Percentiles rank a stretch among this genome's conserved stretches.
These are phyloP conservation scores for Cheilosia variabilis DNA, from an alignment of 2,888 invertebrate species.

Conservation along the genomic window DNA sequence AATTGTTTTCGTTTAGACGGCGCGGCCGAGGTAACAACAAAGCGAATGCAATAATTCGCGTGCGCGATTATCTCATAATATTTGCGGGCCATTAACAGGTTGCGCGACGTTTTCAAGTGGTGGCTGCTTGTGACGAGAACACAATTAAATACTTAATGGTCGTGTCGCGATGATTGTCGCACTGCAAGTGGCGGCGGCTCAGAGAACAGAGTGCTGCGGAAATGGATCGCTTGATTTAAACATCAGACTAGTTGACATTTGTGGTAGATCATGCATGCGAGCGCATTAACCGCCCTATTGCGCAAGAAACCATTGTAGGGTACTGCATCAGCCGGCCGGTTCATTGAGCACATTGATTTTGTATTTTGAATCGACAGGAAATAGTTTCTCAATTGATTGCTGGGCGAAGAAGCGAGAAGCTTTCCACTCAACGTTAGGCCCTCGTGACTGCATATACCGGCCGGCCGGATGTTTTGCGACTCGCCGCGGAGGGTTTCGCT, in stretches of 20 bases:
- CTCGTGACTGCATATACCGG: neutral
- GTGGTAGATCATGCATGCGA: slow-evolving; percentile 10
- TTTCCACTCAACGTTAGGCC: slow-evolving; percentile 20
- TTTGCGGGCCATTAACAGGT: slow-evolving; percentile 64
- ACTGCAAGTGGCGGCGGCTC: slow-evolving; percentile 6
- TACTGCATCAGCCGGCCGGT: slow-evolving; percentile 57
- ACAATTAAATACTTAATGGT: slow-evolving; percentile 51
- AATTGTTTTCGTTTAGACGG: slow-evolving; percentile 36
- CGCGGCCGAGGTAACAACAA: slow-evolving; percentile 11
- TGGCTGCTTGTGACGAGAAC: slow-evolving; percentile 53
- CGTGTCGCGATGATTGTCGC: neutral
- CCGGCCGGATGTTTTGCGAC: slow-evolving; percentile 52
- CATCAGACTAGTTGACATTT: slow-evolving; percentile 14
- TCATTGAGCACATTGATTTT: slow-evolving; percentile 68
- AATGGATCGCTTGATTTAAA: neutral
- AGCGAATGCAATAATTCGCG: slow-evolving; percentile 63
- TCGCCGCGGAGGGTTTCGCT: slow-evolving; percentile 42
- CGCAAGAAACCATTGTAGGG: neutral
- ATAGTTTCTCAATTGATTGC: slow-evolving; percentile 57
- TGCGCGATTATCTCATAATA: slow-evolving; percentile 69
- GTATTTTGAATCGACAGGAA: slow-evolving; percentile 55
- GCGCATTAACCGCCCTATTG: neutral
- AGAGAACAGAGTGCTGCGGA: neutral
- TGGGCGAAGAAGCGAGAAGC: slow-evolving; percentile 13
- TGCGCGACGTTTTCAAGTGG: slow-evolving; percentile 60